phyloP scores from a whole-genome alignment of 1,140 invertebrate genomes.

The Phymastichus coffea region DNA sequence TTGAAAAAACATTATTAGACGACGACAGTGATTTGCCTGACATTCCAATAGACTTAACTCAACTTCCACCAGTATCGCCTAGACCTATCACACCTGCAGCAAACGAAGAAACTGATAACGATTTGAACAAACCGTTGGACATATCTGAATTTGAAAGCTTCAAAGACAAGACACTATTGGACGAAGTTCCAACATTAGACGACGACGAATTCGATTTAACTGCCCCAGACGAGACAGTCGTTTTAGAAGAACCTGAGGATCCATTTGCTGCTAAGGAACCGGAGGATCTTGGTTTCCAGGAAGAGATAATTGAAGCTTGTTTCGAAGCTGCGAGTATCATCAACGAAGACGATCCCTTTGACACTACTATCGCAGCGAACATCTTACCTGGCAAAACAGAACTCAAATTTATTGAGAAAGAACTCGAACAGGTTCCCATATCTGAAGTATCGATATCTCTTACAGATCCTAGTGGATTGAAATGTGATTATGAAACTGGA shows the following conservation, averaged over 20 bases:
- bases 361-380: constrained; percentile 80
- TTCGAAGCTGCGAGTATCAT: constrained; percentile 52
- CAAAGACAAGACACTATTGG: constrained; percentile 49
- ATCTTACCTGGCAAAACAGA: constrained; percentile 70
- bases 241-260: constrained; percentile 46
- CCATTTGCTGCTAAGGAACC: constrained; percentile 50
- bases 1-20: constrained; percentile 70
- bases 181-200: constrained; percentile 51
- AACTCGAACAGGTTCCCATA: constrained; percentile 54
- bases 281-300: constrained; percentile 32
- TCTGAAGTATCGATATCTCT: constrained; percentile 49
- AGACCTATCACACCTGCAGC: constrained; percentile 35
- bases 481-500: constrained; percentile 56
- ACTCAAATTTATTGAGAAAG: constrained; percentile 64
- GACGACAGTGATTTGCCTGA: constrained; percentile 65
- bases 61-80: constrained; percentile 56
- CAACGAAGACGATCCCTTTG: constrained; percentile 75
- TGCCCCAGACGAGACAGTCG: constrained; percentile 32
- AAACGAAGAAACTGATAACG: constrained; percentile 24
- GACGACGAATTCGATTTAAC: constrained; percentile 55
- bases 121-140: constrained; percentile 28
- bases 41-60: constrained; percentile 61
- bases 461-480: constrained; percentile 53
- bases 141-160: constrained; percentile 50
- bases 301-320: constrained; percentile 49